Conservation (phyloP, 53 echinoderm and acorn worm species). For the Stichopus horrens region DNA sequence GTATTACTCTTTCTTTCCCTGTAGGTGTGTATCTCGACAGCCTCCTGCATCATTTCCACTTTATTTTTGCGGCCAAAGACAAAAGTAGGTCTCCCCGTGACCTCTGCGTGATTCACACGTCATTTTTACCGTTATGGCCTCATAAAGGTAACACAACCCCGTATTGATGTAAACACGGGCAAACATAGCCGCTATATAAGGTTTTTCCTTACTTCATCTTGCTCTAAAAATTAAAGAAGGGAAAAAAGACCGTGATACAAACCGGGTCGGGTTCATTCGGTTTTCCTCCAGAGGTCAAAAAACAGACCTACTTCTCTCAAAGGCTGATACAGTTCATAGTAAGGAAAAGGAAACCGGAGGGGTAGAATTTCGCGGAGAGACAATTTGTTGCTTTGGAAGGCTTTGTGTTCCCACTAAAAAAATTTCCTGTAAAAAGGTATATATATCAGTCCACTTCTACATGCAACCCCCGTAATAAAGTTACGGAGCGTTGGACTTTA, state of each 20-base stretch:
- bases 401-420: not conserved
- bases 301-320: not conserved
- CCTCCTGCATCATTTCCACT: no score
- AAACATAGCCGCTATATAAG: not conserved
- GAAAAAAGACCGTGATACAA: not conserved
- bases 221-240: not conserved
- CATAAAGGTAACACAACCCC: not conserved
- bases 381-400: not conserved
- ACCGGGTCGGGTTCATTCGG: not conserved
- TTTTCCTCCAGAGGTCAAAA: not conserved
- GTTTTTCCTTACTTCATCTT: no score
- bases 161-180: not conserved
- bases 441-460: not conserved
- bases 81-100: not conserved
- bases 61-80: not conserved
- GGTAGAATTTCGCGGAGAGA: not conserved
- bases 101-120: not conserved
- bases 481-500: not conserved
- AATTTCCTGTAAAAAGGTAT: not conserved
- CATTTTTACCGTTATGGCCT: not conserved
- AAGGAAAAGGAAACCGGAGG: not conserved
- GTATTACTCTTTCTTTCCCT: no score
- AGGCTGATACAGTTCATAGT: not conserved
- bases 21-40: no score
- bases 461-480: not conserved